Evolutionary conservation across 2,888 invertebrate genomes (phyloP), one percentile per base, ranked within the genome.

Genomic region (Drosophila anomalata): DNA sequence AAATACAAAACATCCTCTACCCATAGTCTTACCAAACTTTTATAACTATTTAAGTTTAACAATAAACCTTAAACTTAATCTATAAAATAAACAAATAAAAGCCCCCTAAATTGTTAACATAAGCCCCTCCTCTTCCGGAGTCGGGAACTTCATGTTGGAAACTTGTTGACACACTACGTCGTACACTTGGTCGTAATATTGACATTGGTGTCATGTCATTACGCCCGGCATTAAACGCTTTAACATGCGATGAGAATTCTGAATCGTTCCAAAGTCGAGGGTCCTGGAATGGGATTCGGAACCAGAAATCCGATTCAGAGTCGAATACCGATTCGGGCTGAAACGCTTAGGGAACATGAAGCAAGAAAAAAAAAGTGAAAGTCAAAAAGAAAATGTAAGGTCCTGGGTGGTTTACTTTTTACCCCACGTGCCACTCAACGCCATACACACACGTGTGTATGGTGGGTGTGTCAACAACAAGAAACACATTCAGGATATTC

Each of bases 151-250:
- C 48, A 39, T 62, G 76, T 67, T 58, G 53, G 52, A 60, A 79
- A 79, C 86, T 84, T 84, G 88, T 88, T 88, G 87, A 86, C 76
- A 79, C 57, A 73, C 68, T 66, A 58, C 69, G 57, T 60, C 74
- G 66, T 75, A 72, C 76, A 74, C 53, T 85, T 82, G 76, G 60
- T 72, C 72, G 68, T 58, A 75, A 79, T 88, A 88, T 86, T 86
- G 84, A 76, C 84, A 75, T 79, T 84, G 87, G 84, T 84, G 84
- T 84, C 84, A 86, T 84, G 88, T 88, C 84, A 78, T 88, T 88
- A 79, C 78, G 75, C 68, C 80, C 54, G 75, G 68, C 78, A 86
- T 84, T 84, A 86, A 84, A 88, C 71, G 84, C 81, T 87, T 83
- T 63, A 54, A 57, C 75, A 70, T 66, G 70, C 73, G 52, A 70